Conservation (phyloP, 2,888 invertebrate species). For the Helleia helle region DNA sequence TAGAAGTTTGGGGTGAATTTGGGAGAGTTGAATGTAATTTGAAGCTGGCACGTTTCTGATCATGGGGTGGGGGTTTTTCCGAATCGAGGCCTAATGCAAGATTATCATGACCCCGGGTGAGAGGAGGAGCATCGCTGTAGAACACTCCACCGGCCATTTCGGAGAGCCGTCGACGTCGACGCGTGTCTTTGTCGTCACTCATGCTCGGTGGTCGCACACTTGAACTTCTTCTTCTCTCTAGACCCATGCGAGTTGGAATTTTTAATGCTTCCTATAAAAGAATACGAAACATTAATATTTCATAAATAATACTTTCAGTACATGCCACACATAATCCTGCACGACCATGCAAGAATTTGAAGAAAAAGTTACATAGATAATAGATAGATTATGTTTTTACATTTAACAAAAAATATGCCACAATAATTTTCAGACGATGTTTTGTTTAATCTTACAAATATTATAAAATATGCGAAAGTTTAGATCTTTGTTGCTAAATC, state of each 20-base stretch:
- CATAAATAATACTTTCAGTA: too few species aligned
- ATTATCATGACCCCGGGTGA: constrained; percentile 47
- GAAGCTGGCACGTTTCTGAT: constrained; percentile 32
- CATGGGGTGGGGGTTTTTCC: constrained; percentile 44
- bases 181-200: constrained; percentile 57
- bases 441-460: too few species aligned
- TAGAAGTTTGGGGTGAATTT: constrained; percentile 30
- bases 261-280: constrained; percentile 43
- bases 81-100: constrained; percentile 49
- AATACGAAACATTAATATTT: too few species aligned
- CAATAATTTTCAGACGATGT: too few species aligned
- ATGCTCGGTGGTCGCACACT: constrained; percentile 57
- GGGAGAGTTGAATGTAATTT: constrained; percentile 33
- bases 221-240: constrained; percentile 56
- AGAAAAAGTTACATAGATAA: too few species aligned
- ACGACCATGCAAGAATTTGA: too few species aligned
- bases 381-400: too few species aligned
- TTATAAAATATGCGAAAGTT: too few species aligned
- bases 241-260: constrained; percentile 48
- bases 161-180: constrained; percentile 57
- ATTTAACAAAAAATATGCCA: too few species aligned
- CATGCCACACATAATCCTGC: too few species aligned
- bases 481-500: too few species aligned
- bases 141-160: constrained; percentile 65
- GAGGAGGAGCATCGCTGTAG: constrained; percentile 51